Evolutionary conservation across 2,797 vertebrate genomes (phyloP), one percentile per base, ranked within the genome.

Genomic region (Sparus aurata): DNA sequence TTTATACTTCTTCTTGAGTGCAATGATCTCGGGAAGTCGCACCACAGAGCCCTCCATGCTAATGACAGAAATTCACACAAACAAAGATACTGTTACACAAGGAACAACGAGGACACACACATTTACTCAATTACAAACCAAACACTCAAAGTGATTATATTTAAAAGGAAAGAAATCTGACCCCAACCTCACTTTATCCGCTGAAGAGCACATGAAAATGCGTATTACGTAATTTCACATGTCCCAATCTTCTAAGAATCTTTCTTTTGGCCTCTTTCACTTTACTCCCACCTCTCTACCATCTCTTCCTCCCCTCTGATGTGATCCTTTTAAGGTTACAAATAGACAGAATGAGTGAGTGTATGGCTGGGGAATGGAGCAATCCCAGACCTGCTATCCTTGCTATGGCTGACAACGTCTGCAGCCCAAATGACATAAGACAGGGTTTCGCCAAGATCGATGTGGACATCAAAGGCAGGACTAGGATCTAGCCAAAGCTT

Each of bases 11-110:
- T 97, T 99, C 95, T 99, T 99, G 80, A 99, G 93, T 64, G 96
- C 95, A 15, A 99, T 91, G 30, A 99, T 94, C 83, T 99, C 96
- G 20, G 97, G 96, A 47, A 99, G 95, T 46, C 92, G 95, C 73
- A 97, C 96, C 2, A 99, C 96, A 61, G 98, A 98, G 57, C 98
- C 98, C 94, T 99, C 98, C 98, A 99, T 99, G 88, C 98, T 99
- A 23, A 81, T 15, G 64, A 76, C 57, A 80, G 4, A 83, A 38
- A 80, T 60, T 50, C 66, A 61, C 54, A 84, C 34, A 73, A 18
- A 72, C 12, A 64, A 23, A 75, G n/a, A 49, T 8, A 69, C 27
- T 53, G 16, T 73, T 38, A 54, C 15, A 57, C 46, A 25, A 25
- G 27, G 18, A 53, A 50, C 16, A 53, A 52, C 46, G 54, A 25